These are phyloP conservation scores for Carassius carassius DNA, from an alignment of 2,113 vertebrate species.

Conservation along the genomic window DNA sequence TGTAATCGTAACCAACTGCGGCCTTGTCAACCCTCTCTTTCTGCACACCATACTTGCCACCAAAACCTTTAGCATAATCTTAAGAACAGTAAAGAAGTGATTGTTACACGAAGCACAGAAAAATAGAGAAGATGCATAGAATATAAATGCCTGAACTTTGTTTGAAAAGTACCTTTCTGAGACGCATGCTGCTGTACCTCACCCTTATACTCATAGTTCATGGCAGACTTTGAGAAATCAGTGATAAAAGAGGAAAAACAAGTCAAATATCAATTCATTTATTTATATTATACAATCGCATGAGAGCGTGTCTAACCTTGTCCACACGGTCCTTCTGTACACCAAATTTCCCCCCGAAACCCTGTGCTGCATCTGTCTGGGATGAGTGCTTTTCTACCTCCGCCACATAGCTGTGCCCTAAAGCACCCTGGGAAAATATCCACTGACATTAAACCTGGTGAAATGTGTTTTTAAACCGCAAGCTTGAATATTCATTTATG, in stretches of 20 bases:
- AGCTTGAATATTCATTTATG: background rate
- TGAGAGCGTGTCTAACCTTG: constrained; percentile 76
- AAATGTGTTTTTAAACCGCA: background rate
- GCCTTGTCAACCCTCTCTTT: constrained; percentile 83
- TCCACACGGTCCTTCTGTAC: constrained; percentile 89
- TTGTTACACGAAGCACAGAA: background rate
- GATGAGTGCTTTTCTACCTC: constrained; percentile 88
- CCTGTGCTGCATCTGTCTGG: constrained; percentile 87
- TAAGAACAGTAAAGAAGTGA: background rate
- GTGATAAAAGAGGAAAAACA: background rate
- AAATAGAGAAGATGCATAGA: background rate
- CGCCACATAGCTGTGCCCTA: constrained; percentile 87
- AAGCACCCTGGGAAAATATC: constrained; percentile 76
- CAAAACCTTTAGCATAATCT: constrained; percentile 77
- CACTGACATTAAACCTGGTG: background rate
- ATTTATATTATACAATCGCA: background rate
- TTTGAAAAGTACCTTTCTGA: constrained; percentile 82
- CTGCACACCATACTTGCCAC: constrained; percentile 83
- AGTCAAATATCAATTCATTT: background rate
- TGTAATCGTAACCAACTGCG: constrained; percentile 74
- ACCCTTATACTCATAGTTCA: constrained; percentile 94
- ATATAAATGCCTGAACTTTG: background rate
- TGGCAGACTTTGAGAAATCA: constrained; percentile 79
- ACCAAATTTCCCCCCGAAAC: constrained; percentile 93
- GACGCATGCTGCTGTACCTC: constrained; percentile 87